A percentile compares a stretch with the other conserved stretches of the same genome.
phyloP scores from a whole-genome alignment of 2,113 vertebrate genomes.

The Scomber japonicus region DNA sequence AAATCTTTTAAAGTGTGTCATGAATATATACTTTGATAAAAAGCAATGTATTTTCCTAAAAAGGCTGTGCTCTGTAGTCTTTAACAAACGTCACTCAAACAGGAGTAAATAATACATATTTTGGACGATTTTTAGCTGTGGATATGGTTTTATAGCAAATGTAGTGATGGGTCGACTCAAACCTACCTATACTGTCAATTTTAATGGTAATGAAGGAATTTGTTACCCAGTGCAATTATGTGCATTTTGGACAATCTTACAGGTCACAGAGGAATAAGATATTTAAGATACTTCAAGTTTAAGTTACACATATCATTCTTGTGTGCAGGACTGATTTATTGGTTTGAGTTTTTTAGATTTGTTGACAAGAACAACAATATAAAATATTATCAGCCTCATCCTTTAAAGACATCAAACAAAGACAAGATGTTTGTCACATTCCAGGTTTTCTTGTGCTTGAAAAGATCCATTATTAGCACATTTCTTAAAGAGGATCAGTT shows the following conservation, averaged over 20 bases:
- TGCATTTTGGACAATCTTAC: too few relatives aligned
- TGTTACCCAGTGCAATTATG: too few relatives aligned
- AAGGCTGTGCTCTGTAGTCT: not conserved
- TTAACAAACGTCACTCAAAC: not conserved
- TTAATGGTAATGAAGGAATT: too few relatives aligned
- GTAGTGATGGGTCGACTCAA: too few relatives aligned
- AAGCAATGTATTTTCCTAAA: not conserved
- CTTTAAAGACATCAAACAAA: slow-evolving; percentile 34
- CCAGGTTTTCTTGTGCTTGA: slow-evolving; percentile 53
- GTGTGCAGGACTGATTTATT: too few relatives aligned
- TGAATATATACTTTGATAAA: not conserved
- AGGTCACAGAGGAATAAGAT: too few relatives aligned
- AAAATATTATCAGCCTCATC: not conserved
- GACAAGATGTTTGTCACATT: slow-evolving; percentile 16
- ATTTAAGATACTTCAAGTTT: too few relatives aligned
- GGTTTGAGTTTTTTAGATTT: slow-evolving; percentile 4
- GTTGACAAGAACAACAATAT: slow-evolving; percentile 1
- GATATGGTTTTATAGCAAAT: not conserved
- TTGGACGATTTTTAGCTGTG: not conserved
- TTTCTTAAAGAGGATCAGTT: slow-evolving; percentile 76
- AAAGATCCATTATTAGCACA: slow-evolving; percentile 69
- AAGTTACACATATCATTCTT: too few relatives aligned
- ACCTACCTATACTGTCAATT: too few relatives aligned
- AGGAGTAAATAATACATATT: not conserved
- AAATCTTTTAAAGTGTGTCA: not conserved